phyloP scores from a whole-genome alignment of 2,797 vertebrate species.

The Amblyopsis hoosieri region DNA sequence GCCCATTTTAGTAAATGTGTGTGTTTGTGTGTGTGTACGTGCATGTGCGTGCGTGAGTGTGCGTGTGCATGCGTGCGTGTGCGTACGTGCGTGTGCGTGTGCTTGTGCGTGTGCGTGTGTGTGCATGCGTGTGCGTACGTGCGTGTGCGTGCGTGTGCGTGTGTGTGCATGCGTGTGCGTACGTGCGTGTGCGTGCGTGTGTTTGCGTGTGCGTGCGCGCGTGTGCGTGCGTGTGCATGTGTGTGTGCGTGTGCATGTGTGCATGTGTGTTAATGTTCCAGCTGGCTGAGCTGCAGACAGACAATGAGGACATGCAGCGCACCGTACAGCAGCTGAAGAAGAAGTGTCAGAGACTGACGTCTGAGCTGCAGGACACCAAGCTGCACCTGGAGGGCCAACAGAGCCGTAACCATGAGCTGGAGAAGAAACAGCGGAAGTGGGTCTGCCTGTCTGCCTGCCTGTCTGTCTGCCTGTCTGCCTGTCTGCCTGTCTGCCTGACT shows the following conservation, averaged over 20 bases:
- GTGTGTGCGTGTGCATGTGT: background rate
- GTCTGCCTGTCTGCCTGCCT: conserved; percentile 38
- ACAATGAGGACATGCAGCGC: conserved; percentile 91
- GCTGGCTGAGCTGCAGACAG: conserved; percentile 91
- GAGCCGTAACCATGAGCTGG: conserved; percentile 95
- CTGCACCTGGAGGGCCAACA: conserved; percentile 96
- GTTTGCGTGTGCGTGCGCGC: conserved; percentile 1
- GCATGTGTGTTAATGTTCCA: conserved; percentile 63
- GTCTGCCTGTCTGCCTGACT: background rate
- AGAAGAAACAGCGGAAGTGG: conserved; percentile 97
- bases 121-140: background rate
- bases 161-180: background rate
- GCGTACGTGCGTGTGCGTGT: conserved; percentile 1
- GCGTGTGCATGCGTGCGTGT: conserved; percentile 57
- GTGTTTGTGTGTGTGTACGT: conserved; percentile 15
- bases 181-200: conserved; percentile 6
- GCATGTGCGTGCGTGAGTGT: conserved; percentile 15
- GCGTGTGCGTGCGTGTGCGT: background rate
- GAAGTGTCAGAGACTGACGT: conserved; percentile 89
- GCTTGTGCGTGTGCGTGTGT: background rate
- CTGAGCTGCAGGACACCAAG: conserved; percentile 95
- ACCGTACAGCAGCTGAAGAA: conserved; percentile 92
- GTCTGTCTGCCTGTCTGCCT: background rate
- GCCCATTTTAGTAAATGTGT: background rate
- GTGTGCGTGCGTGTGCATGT: conserved; percentile 42